phyloP scores from a whole-genome alignment of 2,888 invertebrate genomes.

The Rotaria sp. region DNA sequence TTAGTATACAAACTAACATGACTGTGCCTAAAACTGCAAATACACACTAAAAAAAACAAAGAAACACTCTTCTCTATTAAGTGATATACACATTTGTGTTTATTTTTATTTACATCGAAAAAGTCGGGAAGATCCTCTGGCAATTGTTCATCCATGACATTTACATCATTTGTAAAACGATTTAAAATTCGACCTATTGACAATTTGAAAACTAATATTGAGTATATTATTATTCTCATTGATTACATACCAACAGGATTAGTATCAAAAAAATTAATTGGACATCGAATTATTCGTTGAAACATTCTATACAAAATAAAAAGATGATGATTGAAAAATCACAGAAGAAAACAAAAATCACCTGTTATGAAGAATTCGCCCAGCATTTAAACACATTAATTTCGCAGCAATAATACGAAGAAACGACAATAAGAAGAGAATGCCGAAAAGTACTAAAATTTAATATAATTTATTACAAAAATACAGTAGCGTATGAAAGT shows the following conservation, averaged over 20 bases:
- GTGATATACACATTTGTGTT: background rate
- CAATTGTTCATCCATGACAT: slow-evolving; percentile 61
- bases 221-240: background rate
- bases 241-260: slow-evolving; percentile 54
- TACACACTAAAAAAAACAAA: background rate
- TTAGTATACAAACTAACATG: background rate
- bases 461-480: background rate
- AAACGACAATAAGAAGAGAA: background rate
- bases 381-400: background rate
- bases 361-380: background rate
- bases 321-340: background rate
- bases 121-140: slow-evolving; percentile 56
- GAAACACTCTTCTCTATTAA: background rate
- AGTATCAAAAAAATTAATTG: background rate
- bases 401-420: background rate
- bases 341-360: background rate
- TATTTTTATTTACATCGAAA: slow-evolving; percentile 46
- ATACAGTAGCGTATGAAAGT: no score
- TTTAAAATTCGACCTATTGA: slow-evolving; percentile 59
- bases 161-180: slow-evolving; percentile 67
- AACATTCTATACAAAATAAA: background rate
- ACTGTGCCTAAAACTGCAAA: background rate
- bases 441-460: background rate
- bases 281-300: background rate
- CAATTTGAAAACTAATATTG: background rate